Evolutionary conservation across 2,888 invertebrate species (phyloP).

Genomic region (Sthenelais limicola): DNA sequence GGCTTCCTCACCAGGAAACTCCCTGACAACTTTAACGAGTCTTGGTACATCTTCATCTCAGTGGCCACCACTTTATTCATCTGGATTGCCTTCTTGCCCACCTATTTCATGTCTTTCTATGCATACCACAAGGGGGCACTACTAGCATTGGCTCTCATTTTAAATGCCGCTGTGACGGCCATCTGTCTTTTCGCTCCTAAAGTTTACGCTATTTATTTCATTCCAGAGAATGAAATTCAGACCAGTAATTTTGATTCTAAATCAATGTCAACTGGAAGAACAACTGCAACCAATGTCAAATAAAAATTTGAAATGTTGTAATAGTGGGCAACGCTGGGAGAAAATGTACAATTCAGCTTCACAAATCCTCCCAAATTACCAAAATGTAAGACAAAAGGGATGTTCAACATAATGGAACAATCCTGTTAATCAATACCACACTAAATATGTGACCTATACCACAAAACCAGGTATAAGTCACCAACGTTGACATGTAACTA

Average conservation of each 20-base stretch:
- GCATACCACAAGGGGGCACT: constrained; percentile 28
- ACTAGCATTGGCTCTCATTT: neutral
- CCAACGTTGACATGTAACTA: no score
- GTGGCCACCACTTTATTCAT: constrained; percentile 14
- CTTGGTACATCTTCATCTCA: constrained; percentile 27
- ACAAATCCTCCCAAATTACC: no score
- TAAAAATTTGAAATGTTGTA: no score
- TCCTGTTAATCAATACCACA: no score
- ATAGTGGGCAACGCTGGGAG: no score
- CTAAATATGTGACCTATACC: no score
- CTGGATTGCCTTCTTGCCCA: constrained; percentile 33
- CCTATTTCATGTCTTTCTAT: constrained; percentile 20
- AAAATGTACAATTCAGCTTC: no score
- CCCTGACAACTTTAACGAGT: constrained; percentile 38
- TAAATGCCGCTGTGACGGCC: constrained; percentile 12
- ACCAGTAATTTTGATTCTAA: constrained; percentile 3
- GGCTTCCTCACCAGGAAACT: constrained; percentile 33
- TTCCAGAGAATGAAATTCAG: neutral
- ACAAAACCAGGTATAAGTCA: no score
- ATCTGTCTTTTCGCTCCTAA: constrained; percentile 21
- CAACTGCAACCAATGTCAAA: no score
- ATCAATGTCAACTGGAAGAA: no score
- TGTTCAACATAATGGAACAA: no score
- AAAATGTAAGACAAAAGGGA: no score
- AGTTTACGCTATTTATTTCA: constrained; percentile 27